These are phyloP conservation scores for Thalpophila matura DNA, from an alignment of 2,888 invertebrate species.

Conservation along the genomic window DNA sequence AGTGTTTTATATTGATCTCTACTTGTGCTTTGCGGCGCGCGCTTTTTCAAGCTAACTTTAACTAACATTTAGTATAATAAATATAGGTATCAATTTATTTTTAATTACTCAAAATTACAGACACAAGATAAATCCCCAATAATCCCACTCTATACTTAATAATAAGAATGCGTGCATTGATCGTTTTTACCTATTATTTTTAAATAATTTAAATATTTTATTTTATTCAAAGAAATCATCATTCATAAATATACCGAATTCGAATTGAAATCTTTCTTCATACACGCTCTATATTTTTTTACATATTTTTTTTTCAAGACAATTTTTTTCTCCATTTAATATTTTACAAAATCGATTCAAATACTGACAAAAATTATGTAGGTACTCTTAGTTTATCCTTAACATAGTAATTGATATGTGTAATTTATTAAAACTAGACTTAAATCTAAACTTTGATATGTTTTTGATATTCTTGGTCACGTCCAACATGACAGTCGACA, in stretches of 20 bases:
- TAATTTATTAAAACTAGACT: constrained; percentile 30
- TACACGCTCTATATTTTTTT: background rate
- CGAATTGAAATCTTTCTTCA: too few relatives aligned
- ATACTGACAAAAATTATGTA: constrained; percentile 51
- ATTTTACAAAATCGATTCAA: constrained; percentile 12
- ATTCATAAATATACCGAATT: too few relatives aligned
- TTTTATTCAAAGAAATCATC: too few relatives aligned
- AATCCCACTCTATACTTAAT: too few relatives aligned
- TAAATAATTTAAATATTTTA: too few relatives aligned
- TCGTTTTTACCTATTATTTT: too few relatives aligned
- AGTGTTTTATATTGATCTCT: constrained; percentile 14
- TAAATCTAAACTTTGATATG: constrained; percentile 82
- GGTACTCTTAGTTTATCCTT: constrained; percentile 21
- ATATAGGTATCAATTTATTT: too few relatives aligned
- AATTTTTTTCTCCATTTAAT: background rate
- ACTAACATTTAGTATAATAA: background rate
- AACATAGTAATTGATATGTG: constrained; percentile 38
- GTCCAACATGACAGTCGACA: constrained; percentile 77
- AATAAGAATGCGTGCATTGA: too few relatives aligned
- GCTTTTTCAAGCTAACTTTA: constrained; percentile 6
- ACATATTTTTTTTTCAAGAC: background rate
- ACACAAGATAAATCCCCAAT: too few relatives aligned
- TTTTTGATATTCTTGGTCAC: constrained; percentile 89
- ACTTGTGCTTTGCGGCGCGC: constrained; percentile 48
- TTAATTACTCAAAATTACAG: too few relatives aligned